Conservation (phyloP, 2,888 invertebrate species). For the Shargacucullia verbasci region DNA sequence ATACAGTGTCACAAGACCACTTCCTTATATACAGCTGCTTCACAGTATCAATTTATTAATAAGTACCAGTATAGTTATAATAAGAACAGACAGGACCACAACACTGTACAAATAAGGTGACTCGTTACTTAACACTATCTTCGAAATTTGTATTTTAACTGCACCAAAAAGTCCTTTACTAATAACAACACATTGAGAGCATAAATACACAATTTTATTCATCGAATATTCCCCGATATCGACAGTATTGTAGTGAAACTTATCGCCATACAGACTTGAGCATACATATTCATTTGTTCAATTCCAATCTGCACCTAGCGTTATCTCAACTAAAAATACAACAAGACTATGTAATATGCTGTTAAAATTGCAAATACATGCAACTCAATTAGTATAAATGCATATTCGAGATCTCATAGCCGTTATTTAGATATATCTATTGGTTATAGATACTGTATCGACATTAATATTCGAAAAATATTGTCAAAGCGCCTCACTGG, state of each 20-base stretch:
- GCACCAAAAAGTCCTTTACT: constrained; percentile 18
- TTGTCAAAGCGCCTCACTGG: constrained; percentile 84
- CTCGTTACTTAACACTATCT: constrained; percentile 19
- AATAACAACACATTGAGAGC: constrained; percentile 44
- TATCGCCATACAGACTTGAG: constrained; percentile 26
- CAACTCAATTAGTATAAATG: constrained; percentile 68
- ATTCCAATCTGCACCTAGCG: constrained; percentile 48
- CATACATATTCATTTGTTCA: constrained; percentile 57
- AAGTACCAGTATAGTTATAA: neutral
- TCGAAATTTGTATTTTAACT: constrained; percentile 22
- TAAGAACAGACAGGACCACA: neutral
- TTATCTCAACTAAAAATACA: constrained; percentile 53
- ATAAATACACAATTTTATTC: constrained; percentile 62
- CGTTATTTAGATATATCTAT: constrained; percentile 64
- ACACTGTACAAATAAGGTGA: constrained; percentile 4
- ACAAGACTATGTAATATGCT: constrained; percentile 38
- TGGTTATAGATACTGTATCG: constrained; percentile 76
- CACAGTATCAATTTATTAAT: neutral
- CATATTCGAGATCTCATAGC: constrained; percentile 49
- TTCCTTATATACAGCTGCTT: neutral
- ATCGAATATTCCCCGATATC: constrained; percentile 25
- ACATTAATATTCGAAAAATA: constrained; percentile 86
- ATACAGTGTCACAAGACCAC: too few relatives aligned
- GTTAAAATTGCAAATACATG: constrained; percentile 62
- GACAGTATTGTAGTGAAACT: constrained; percentile 31